These are phyloP conservation scores for Linurgus olivaceus DNA, from an alignment of 2,797 vertebrate genomes.

Conservation along the genomic window DNA sequence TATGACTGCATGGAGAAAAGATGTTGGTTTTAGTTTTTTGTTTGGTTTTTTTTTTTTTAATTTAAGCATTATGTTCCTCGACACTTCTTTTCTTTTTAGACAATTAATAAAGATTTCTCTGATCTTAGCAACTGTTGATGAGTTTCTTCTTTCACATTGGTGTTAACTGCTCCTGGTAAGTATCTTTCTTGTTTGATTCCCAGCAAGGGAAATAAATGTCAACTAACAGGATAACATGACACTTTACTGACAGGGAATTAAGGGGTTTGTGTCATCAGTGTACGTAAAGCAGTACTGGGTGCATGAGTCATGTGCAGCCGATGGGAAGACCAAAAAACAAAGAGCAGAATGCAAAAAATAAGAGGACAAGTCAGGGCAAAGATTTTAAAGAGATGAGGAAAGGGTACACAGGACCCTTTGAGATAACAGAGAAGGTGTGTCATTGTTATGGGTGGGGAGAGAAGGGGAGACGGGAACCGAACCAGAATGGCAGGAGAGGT, in stretches of 20 bases:
- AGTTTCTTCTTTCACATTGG: neutral
- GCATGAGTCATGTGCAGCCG: neutral
- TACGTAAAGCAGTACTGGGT: neutral
- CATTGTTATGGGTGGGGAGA: accelerated
- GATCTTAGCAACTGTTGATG: neutral
- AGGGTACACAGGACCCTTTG: accelerated
- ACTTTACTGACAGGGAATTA: neutral
- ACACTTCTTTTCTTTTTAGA: neutral
- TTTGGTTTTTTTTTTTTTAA: neutral
- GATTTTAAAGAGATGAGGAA: neutral
- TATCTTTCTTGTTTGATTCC: neutral
- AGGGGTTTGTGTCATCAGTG: neutral
- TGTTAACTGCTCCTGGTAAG: neutral
- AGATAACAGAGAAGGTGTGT: neutral
- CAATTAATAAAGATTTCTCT: neutral
- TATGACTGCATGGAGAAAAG: neutral
- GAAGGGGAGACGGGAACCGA: neutral
- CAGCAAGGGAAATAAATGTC: neutral
- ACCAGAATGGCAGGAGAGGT: neutral
- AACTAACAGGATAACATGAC: neutral
- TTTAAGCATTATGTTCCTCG: neutral
- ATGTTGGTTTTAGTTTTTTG: accelerated
- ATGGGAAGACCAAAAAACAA: neutral
- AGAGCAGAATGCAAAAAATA: neutral
- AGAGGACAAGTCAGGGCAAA: neutral